A percentile compares a stretch with the other conserved stretches of the same genome.
phyloP scores from a whole-genome alignment of 2,888 invertebrate genomes.

The Odontocerum albicorne region DNA sequence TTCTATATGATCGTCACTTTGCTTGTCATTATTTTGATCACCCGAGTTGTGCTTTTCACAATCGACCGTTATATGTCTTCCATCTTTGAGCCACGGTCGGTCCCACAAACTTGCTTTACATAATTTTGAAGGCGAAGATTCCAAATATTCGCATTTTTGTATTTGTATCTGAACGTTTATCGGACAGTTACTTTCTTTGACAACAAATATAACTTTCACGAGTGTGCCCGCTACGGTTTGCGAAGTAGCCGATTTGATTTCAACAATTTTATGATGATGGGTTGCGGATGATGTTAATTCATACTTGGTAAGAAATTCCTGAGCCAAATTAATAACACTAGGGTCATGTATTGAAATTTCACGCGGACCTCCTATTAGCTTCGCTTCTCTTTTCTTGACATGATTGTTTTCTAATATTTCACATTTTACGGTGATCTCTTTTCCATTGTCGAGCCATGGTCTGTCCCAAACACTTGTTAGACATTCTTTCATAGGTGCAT shows the following conservation, averaged over 20 bases:
- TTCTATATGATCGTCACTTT: no score
- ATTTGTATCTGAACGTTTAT: neutral
- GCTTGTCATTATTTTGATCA: no score
- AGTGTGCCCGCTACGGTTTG: conserved; percentile 53
- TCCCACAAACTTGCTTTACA: conserved; percentile 43
- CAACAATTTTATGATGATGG: conserved; percentile 38
- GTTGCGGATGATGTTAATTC: conserved; percentile 25
- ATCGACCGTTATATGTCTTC: conserved; percentile 46
- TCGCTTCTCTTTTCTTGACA: neutral
- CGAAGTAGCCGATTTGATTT: conserved; percentile 44
- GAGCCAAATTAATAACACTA: conserved; percentile 1
- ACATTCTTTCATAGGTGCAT: conserved; percentile 42
- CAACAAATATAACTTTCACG: conserved; percentile 52
- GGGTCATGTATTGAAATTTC: neutral
- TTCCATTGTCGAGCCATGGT: conserved; percentile 26
- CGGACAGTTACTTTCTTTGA: conserved; percentile 1
- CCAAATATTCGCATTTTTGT: neutral
- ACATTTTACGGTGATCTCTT: conserved; percentile 48
- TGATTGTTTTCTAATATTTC: conserved; percentile 33
- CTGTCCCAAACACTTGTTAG: conserved; percentile 36
- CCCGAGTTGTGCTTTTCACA: no score
- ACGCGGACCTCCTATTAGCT: neutral
- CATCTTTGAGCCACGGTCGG: conserved; percentile 12
- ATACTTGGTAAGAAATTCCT: conserved; percentile 35
- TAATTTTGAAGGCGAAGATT: conserved; percentile 36